Percentiles rank a stretch among this genome's conserved stretches.
phyloP scores from a whole-genome alignment of 2,888 invertebrate genomes.

The Agonopterix subpropinquella region DNA sequence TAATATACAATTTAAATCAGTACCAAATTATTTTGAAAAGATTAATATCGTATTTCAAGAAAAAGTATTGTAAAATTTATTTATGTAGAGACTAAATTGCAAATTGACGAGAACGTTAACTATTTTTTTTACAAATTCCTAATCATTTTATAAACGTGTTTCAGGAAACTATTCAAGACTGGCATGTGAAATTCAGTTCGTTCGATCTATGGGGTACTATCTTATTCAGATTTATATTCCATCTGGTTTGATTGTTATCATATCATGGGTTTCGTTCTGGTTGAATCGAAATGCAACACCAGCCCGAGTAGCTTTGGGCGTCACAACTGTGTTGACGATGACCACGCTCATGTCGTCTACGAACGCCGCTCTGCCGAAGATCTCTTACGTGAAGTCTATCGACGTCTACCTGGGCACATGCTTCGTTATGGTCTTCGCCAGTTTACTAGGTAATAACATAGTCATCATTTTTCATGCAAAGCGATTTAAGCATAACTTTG shows the following conservation, averaged over 20 bases:
- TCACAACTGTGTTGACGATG: constrained; percentile 98
- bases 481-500: not conserved
- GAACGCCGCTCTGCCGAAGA: constrained; percentile 97
- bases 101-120: too few relatives aligned
- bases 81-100: too few relatives aligned
- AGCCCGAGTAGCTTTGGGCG: constrained; percentile 94
- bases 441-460: constrained; percentile 86
- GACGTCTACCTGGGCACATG: constrained; percentile 98
- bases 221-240: constrained; percentile 99
- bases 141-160: constrained; percentile 13
- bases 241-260: constrained; percentile 96
- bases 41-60: too few relatives aligned
- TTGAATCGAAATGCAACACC: constrained; percentile 96
- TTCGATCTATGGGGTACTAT: constrained; percentile 98
- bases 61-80: too few relatives aligned
- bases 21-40: too few relatives aligned
- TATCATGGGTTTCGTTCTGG: constrained; percentile 98
- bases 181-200: constrained; percentile 97
- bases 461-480: not conserved
- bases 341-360: constrained; percentile 98
- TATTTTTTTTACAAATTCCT: too few relatives aligned
- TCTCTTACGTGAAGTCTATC: constrained; percentile 98
- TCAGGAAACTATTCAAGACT: constrained; percentile 97
- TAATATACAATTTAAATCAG: too few relatives aligned
- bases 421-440: constrained; percentile 99